phyloP scores from a whole-genome alignment of 2,888 invertebrate species.

The Leucophenga montana region DNA sequence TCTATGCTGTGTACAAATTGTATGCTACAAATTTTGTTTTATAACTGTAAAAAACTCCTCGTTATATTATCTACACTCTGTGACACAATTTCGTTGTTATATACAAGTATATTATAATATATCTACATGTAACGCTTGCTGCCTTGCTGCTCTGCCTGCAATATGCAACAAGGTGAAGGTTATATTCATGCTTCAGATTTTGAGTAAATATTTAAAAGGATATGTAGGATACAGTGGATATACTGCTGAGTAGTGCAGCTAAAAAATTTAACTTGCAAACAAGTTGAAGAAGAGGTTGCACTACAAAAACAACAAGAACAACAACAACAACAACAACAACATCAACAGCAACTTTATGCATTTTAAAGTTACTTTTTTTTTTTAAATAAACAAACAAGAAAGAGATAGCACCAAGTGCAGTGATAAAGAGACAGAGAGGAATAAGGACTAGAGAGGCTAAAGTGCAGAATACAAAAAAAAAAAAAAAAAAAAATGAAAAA shows the following conservation, averaged over 20 bases:
- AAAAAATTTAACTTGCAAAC: slow-evolving; percentile 36
- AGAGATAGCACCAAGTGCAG: slow-evolving; percentile 2
- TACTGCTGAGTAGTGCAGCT: too few species aligned
- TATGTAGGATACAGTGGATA: too few species aligned
- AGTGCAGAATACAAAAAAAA: too few species aligned
- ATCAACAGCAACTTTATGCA: background rate
- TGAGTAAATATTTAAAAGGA: too few species aligned
- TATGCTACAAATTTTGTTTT: slow-evolving; percentile 35
- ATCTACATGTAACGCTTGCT: too few species aligned
- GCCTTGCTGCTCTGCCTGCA: background rate
- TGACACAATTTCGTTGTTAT: background rate
- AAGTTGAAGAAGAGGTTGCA: slow-evolving; percentile 48
- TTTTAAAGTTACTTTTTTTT: too few species aligned
- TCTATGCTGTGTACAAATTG: slow-evolving; percentile 22
- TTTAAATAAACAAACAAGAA: background rate
- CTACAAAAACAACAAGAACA: background rate
- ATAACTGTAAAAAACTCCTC: slow-evolving; percentile 20
- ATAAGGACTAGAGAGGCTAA: too few species aligned
- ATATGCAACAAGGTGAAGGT: slow-evolving; percentile 60
- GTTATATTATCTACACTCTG: background rate
- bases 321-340: background rate
- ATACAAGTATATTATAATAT: background rate
- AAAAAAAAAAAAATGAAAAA: too few species aligned
- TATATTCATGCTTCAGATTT: slow-evolving; percentile 49
- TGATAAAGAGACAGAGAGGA: too few species aligned